Evolutionary conservation across 1,140 invertebrate genomes (phyloP), one percentile per base, ranked within the genome.

Genomic region (Scaptomyza graminum): DNA sequence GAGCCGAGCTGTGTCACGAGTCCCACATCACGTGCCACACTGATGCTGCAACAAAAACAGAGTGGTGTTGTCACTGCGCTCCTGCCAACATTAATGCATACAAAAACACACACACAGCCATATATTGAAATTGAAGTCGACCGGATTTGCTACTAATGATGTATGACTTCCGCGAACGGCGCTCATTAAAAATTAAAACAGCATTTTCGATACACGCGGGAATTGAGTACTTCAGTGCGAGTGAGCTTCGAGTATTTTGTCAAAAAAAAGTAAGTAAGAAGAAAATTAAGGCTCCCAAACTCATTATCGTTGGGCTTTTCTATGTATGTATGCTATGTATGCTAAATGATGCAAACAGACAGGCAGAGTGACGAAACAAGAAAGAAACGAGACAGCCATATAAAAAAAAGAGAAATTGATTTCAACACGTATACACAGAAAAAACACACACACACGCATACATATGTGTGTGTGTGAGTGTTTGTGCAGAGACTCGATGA

Each of bases 121-220:
- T 44, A 43, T 72, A 79, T 67, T 70, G 77, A 57, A 70, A 75
- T 80, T 72, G 64, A 69, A 87, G 74, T 76, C 75, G 54, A 28
- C 82, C 82, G 82, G 82, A 87, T 87, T 87, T 88, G 83, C 59
- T 87, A 88, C 82, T 87, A 87, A 87, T 87, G 82, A 87, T 87
- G 82, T 79, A 87, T 79, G 83, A 87, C 83, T 87, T 87, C 82
- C 82, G 83, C 75, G 63, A 60, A 60, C 44, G 59, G 46, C 39
- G 79, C 73, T 87, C 82, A 88, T 88, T 88, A 88, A 82, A 87
- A 87, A 87, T 87, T 87, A 79, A 87, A 87, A 78, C 68, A 69
- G 64, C 60, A 75, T 65, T 71, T 75, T 60, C 55, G 46, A 44
- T 46, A 31, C 56, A 31, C 59, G 12, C 31, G 47, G 49, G 39